Evolutionary conservation across 2,888 invertebrate species (phyloP), one percentile per base, ranked within the genome.

Genomic region (Eugnorisma glareosa): DNA sequence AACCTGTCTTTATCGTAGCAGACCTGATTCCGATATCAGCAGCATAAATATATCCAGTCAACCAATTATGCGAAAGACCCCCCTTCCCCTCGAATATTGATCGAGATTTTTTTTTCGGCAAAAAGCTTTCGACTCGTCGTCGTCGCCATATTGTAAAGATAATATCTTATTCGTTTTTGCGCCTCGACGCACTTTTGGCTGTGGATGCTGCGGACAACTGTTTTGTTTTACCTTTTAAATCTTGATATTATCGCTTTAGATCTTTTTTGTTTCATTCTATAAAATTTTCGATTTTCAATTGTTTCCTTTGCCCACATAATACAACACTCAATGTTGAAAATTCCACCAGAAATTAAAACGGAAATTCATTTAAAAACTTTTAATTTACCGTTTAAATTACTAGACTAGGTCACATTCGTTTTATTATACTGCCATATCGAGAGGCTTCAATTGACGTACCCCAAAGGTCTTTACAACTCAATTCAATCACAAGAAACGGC

Each of bases 71-170:
- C 89, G 89, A 89, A 90, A 84, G 89, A 88, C 91, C 77, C 72
- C 91, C 90, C 91, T 90, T 90, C 90, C 84, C 91, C 87, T 90
- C 91, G 92, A 94, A 95, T 96, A 96, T 96, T 95, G 96, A 96
- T 95, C 95, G 92, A 89, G 92, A 93, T 93, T 94, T 95, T 94
- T 94, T 94, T 93, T 92, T 89, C 88, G 79, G 89, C 91, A 92
- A 94, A 94, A 94, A 92, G 90, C 91, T 88, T 90, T 90, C 86
- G 83, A 83, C 18, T 59, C 59, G 72, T 79, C 89, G 87, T 88
- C 90, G 92, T 92, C 93, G 94, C 95, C 94, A 94, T 94, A 93
- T 93, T 94, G 93, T 86, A 77, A 82, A 92, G 94, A 94, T 94
- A 94, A 93, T 89, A 89, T 90, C 91, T 93, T 94, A 92, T 94